Evolutionary conservation across 2,888 invertebrate species (phyloP), one percentile per base, ranked within the genome.

Genomic region (Elgonia sp.): DNA sequence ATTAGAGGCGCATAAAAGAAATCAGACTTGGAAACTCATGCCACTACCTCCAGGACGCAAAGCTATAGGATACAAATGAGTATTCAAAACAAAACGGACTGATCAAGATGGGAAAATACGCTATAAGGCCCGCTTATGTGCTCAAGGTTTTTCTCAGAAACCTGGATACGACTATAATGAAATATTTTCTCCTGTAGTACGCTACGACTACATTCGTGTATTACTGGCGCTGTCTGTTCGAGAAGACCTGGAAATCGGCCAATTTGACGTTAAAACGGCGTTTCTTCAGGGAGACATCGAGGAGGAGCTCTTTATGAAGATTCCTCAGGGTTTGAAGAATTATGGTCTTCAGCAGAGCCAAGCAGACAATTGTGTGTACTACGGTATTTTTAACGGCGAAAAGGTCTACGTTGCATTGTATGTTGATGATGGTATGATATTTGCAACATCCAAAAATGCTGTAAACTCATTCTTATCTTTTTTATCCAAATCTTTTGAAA

Each of bases 311-410:
- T 89, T 40, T 55, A 87, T 89, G 80, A 14, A 77, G 14, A 46
- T 83, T 20, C 87, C 89, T 0, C 21, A 75, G 16, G 81, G 77
- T 16, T 1, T 88, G 0, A 29, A 69, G 18, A 20, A 21, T 29
- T 20, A 37, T 73, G 89, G 37, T 91, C 93, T 84, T 88, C 83
- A 12, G 55, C 90, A n/a, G 91, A 91, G 72, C 57, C 92, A 8
- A 53, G 85, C 14, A 91, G 89, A 72, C 88, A 67, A 55, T 89
- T 60, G 91, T 90, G 63, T 90, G 72, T 80, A 79, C 85, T 42
- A 75, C 85, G 16, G 82, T 55, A 20, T n/a, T 60, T 29, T 70
- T 7, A 39, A 53, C 2, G 14, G 14, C 6, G 67, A 75, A 16
- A 69, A 80, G 18, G 39, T 70, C 5, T 80, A 80, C 21, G 20